Percentiles rank a stretch among this genome's conserved stretches.
phyloP scores from a whole-genome alignment of 2,797 vertebrate species.

The Sebastes itinus region DNA sequence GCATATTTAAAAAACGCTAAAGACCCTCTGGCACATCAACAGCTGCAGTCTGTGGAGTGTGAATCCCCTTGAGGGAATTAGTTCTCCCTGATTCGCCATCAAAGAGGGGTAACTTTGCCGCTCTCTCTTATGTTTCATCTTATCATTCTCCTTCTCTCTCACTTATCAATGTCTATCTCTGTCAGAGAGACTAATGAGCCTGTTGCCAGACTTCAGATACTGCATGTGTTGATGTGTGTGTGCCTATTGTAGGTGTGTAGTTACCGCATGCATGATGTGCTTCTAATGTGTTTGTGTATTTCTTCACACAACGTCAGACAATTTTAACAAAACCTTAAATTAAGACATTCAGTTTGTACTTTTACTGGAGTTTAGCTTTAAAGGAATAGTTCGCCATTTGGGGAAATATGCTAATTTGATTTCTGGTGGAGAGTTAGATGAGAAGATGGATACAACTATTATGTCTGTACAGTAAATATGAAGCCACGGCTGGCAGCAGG shows the following conservation, averaged over 20 bases:
- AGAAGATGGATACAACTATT: rapidly evolving
- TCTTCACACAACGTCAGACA: background rate
- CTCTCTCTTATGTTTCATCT: slow-evolving; percentile 19
- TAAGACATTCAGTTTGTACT: background rate
- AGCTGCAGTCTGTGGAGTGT: slow-evolving; percentile 35
- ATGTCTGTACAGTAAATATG: too few relatives aligned
- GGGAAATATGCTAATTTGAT: background rate
- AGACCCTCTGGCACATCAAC: slow-evolving; percentile 27
- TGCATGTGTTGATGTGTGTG: background rate
- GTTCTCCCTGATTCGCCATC: slow-evolving; percentile 45
- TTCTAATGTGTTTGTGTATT: background rate
- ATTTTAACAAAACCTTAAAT: background rate
- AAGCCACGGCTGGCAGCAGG: background rate
- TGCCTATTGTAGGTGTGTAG: background rate
- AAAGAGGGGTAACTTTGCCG: slow-evolving; percentile 40
- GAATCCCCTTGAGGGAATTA: slow-evolving; percentile 51
- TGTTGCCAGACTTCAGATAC: slow-evolving; percentile 10
- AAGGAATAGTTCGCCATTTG: too few relatives aligned
- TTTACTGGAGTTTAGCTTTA: background rate
- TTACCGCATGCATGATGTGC: background rate
- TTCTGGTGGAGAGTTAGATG: background rate
- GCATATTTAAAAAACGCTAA: slow-evolving; percentile 24
- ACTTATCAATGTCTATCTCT: slow-evolving; percentile 16
- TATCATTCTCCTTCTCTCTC: slow-evolving; percentile 3
- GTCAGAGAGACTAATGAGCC: slow-evolving; percentile 5